phyloP scores from a whole-genome alignment of 1,140 invertebrate genomes.

The Bathynomus jamesi region DNA sequence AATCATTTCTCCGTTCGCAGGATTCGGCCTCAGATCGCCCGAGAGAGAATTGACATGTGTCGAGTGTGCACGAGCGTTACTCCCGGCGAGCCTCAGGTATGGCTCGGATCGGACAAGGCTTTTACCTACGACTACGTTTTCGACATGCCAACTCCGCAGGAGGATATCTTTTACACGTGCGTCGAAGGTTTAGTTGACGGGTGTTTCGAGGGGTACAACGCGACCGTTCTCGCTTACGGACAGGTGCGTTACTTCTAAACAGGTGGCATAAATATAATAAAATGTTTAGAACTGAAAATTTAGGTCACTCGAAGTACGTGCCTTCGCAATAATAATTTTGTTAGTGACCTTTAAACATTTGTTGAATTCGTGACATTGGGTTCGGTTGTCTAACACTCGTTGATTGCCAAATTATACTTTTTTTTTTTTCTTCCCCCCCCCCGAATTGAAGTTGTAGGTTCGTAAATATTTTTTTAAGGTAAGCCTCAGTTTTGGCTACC shows the following conservation, averaged over 20 bases:
- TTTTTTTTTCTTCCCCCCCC: too few relatives aligned
- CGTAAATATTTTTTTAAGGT: too few relatives aligned
- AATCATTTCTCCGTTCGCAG: conserved; percentile 53
- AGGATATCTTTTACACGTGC: conserved; percentile 73
- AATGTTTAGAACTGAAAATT: too few relatives aligned
- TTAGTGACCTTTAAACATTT: too few relatives aligned
- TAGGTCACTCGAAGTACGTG: too few relatives aligned
- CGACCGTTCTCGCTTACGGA: conserved; percentile 92
- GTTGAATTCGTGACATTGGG: too few relatives aligned
- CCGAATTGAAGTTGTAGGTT: too few relatives aligned
- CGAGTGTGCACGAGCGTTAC: conserved; percentile 83
- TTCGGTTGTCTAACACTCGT: too few relatives aligned
- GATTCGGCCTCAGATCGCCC: conserved; percentile 84
- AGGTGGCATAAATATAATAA: too few relatives aligned
- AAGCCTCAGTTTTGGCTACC: too few relatives aligned
- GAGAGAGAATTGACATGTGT: conserved; percentile 91
- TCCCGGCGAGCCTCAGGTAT: conserved; percentile 78
- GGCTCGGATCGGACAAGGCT: conserved; percentile 83
- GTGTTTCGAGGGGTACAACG: conserved; percentile 86
- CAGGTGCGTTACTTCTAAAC: conserved; percentile 61
- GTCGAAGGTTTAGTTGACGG: conserved; percentile 77
- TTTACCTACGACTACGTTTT: conserved; percentile 98
- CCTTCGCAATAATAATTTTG: too few relatives aligned
- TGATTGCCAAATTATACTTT: too few relatives aligned
- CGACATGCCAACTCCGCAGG: conserved; percentile 57